Evolutionary conservation across 2,113 vertebrate species (phyloP), one percentile per base, ranked within the genome.

Genomic region (Campylorhamphus procurvoides): DNA sequence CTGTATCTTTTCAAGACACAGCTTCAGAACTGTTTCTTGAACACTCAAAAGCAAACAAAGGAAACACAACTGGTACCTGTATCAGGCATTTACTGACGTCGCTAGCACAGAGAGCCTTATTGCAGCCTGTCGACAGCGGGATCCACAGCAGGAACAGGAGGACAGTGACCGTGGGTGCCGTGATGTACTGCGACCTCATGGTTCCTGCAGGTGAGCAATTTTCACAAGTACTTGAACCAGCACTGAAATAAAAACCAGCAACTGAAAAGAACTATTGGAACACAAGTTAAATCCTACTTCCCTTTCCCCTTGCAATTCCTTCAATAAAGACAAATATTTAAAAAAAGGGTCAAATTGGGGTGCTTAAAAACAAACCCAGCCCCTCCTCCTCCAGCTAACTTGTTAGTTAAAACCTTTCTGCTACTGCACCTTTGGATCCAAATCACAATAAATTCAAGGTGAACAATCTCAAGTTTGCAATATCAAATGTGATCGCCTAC

Each of bases 31-130:
- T 14, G 15, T 6, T 40, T 55, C 42, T 37, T 18, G 44, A 39
- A 24, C 2, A 0, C 42, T 25, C 5, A 1, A 22, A 76, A 47
- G 71, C 37, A 55, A 31, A 55, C 3, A 9, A 67, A 91, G 52
- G 62, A 22, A 67, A 44, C 16, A 33, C 2, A 2, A 33, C 22
- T 46, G 58, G 10, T 97, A 99, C 99, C 99, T 99, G 99, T 93
- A 99, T 99, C 84, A 99, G 98, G 96, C 99, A 99, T 96, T 99
- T 99, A 98, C 99, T 99, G 97, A 99, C 99, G 29, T 99, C 99
- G 18, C 99, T 99, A 49, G 99, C 99, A 60, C 99, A 99, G 27
- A 99, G 98, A 8, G 99, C 99, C 96, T 99, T 99, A 97, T 99
- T 99, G 96, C 99, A 99, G 97, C 98, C 98, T 28, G 91, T 91